Percentiles rank a stretch among this genome's conserved stretches.
Evolutionary conservation across 2,888 invertebrate species (phyloP).

Genomic region (Diabrotica balteata): DNA sequence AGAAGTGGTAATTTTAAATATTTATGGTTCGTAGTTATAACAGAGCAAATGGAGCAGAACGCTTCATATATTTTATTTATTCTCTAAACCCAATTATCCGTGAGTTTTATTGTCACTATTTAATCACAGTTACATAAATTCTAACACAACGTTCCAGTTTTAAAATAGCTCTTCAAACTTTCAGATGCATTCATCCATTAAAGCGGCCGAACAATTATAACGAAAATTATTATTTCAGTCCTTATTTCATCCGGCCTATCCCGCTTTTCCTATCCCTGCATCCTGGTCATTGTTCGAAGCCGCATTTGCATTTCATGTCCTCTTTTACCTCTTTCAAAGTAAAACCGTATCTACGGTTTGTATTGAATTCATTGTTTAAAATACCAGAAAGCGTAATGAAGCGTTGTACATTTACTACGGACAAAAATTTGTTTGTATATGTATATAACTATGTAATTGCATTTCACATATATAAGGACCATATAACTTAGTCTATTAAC

Average conservation of each 20-base stretch:
- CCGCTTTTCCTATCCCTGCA: not conserved
- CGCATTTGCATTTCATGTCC: slow-evolving; percentile 1
- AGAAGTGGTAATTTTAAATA: too few relatives aligned
- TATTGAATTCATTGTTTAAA: slow-evolving; percentile 1
- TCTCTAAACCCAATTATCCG: too few relatives aligned
- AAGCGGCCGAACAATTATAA: not conserved
- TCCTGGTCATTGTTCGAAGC: slow-evolving; percentile 7
- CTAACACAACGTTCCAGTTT: not conserved
- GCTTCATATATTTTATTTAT: too few relatives aligned
- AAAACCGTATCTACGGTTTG: not conserved
- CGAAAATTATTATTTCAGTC: not conserved
- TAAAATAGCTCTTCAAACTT: slow-evolving; percentile 1
- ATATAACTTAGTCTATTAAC: too few relatives aligned
- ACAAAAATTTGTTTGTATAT: too few relatives aligned
- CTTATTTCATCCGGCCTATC: slow-evolving; percentile 6
- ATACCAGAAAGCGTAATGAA: not conserved
- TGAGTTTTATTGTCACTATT: too few relatives aligned
- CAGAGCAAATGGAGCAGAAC: too few relatives aligned
- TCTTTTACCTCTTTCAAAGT: slow-evolving; percentile 2
- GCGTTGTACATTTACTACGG: not conserved
- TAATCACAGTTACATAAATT: too few relatives aligned
- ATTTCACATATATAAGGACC: too few relatives aligned
- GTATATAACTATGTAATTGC: too few relatives aligned
- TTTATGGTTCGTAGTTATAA: too few relatives aligned
- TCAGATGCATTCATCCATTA: slow-evolving; percentile 2